phyloP scores from a whole-genome alignment of 1,140 invertebrate genomes.

The Phocides pigmalion region DNA sequence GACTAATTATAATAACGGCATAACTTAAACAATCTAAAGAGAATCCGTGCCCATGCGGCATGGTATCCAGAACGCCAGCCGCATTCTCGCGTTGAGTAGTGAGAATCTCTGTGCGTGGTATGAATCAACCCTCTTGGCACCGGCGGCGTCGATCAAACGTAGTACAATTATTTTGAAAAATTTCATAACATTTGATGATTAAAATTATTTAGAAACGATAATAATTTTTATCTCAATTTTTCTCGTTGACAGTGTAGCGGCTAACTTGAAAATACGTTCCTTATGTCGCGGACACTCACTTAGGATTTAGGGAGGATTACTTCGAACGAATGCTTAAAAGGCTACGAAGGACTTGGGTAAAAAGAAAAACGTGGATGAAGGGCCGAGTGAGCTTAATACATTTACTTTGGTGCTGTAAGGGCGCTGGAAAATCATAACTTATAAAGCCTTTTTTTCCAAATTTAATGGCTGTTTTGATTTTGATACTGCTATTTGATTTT shows the following conservation, averaged over 20 bases:
- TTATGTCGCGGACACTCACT: constrained; percentile 37
- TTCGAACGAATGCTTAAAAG: constrained; percentile 40
- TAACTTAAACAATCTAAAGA: no score
- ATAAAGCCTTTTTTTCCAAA: constrained; percentile 7
- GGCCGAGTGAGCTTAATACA: constrained; percentile 22
- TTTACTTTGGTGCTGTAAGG: constrained; percentile 27
- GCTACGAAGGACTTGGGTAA: constrained; percentile 30
- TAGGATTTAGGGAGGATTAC: constrained; percentile 41
- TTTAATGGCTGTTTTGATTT: neutral
- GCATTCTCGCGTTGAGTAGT: no score
- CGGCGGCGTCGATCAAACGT: no score
- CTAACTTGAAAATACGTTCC: constrained; percentile 6
- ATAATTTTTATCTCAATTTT: neutral
- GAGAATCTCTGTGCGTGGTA: no score
- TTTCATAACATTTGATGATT: no score
- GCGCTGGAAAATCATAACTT: constrained; percentile 27
- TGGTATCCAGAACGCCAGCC: no score
- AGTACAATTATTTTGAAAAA: no score
- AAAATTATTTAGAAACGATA: no score
- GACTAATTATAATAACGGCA: no score
- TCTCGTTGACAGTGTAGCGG: neutral
- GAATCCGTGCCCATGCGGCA: no score
- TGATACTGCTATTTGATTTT: no score
- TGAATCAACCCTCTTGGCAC: no score
- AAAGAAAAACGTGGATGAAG: constrained; percentile 27